Percentiles rank a stretch among this genome's conserved stretches.
Conservation (phyloP, 2,113 vertebrate species). For the Clarias macrocephalus region DNA sequence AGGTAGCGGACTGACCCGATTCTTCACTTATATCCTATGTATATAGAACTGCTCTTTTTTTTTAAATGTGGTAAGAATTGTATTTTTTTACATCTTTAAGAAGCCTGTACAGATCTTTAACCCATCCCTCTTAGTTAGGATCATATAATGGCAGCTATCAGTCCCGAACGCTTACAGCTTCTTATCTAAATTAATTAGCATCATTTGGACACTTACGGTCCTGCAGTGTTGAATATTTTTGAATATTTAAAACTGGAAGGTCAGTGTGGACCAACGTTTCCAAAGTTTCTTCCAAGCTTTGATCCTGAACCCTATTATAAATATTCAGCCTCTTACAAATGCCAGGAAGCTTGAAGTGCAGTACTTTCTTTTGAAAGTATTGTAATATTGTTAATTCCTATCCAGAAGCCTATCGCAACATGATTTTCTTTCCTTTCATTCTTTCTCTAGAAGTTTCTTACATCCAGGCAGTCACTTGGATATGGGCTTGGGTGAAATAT, state of each 20-base stretch:
- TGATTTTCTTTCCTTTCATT: background rate
- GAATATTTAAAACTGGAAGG: background rate
- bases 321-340: background rate
- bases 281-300: background rate
- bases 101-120: slow-evolving; percentile 1
- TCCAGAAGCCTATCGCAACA: background rate
- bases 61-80: background rate
- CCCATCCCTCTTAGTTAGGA: background rate
- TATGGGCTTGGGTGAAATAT: background rate
- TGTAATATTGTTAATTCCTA: no score
- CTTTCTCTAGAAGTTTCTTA: background rate
- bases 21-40: slow-evolving; percentile 19
- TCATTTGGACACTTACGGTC: background rate
- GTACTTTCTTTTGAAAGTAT: background rate
- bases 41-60: slow-evolving; percentile 3
- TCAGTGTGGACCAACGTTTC: background rate
- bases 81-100: background rate
- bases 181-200: slow-evolving; percentile 1
- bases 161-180: slow-evolving; percentile 4
- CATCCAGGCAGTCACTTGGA: background rate
- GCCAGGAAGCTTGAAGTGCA: background rate
- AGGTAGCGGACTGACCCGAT: background rate
- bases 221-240: background rate
- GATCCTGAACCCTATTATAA: background rate
- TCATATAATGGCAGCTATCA: slow-evolving; percentile 28